Evolutionary conservation across 1,140 invertebrate species (phyloP), one percentile per base, ranked within the genome.

Genomic region (Pseudomyrmex cubaensis): DNA sequence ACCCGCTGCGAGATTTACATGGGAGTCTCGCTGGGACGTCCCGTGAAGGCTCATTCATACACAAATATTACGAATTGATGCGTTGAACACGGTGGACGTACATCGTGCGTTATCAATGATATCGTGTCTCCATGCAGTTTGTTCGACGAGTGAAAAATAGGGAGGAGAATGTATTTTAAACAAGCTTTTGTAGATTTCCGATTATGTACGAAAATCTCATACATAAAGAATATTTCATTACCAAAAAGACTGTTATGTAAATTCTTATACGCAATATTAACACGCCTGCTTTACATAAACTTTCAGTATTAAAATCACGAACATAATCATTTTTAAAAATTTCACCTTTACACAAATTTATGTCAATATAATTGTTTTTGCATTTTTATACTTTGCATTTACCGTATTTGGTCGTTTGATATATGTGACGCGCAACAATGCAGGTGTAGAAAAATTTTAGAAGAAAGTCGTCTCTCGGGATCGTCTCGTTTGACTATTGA

Each of bases 1-100:
- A 70, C 87, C 89, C 86, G 90, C 91, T 91, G 91, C 86, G 91
- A 91, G 91, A 90, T 92, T 92, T 92, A 92, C 90, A 89, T 77
- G 61, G 61, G 64, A 72, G 61, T 73, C 77, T 85, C 74, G 69
- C 83, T 66, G 86, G 77, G 90, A 82, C 84, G 83, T 82, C 74
- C 63, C 82, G 80, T 50, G 72, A 35, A 35, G 8, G 61, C 78
- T 89, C 90, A 91, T 92, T 92, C 90, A 91, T 91, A 92, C 90
- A 90, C 90, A 91, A 92, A 92, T 91, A 91, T 91, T 91, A 89
- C 82, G 85, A 87, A 85, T 86, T 86, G 84, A 90, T 82, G 82
- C 77, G 76, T 78, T 83, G 80, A 59, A 69, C 85, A 77, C 46
- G 69, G 35, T 15, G 78, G 10, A 76, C 46, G 62, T 63, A 56